Conservation (phyloP, 2,797 vertebrate species). For the Prunella strophiata region DNA sequence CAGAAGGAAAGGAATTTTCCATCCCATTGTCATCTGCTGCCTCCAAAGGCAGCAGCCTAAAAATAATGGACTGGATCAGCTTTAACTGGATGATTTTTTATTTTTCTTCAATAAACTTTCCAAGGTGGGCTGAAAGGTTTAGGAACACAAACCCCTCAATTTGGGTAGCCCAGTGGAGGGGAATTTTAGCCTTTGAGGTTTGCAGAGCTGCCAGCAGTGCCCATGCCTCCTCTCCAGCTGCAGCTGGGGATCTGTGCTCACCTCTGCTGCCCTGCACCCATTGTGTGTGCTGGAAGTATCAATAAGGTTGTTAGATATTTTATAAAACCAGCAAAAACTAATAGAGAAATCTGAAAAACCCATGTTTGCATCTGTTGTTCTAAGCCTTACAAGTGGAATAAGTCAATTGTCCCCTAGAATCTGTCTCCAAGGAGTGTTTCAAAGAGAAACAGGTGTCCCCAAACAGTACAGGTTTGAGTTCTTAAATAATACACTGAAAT, state of each 20-base stretch:
- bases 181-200: background rate
- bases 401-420: background rate
- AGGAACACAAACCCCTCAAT: background rate
- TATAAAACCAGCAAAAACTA: background rate
- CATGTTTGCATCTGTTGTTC: background rate
- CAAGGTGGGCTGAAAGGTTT: background rate
- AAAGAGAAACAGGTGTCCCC: background rate
- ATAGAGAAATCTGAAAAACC: background rate
- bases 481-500: background rate
- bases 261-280: background rate
- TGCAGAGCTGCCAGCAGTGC: background rate
- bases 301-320: fast-evolving
- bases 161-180: background rate
- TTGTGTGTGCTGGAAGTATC: fast-evolving
- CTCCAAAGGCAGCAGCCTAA: conserved; percentile 6
- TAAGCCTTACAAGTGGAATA: background rate
- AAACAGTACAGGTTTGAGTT: background rate
- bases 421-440: background rate
- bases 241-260: background rate
- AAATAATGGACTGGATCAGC: conserved; percentile 6
- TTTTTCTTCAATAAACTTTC: background rate
- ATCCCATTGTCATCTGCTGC: background rate
- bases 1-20: conserved; percentile 56
- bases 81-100: background rate
- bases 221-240: background rate